Percentiles rank a stretch among this genome's conserved stretches.
These are phyloP conservation scores for Oryzias celebensis DNA, from an alignment of 2,113 vertebrate species.

Conservation along the genomic window DNA sequence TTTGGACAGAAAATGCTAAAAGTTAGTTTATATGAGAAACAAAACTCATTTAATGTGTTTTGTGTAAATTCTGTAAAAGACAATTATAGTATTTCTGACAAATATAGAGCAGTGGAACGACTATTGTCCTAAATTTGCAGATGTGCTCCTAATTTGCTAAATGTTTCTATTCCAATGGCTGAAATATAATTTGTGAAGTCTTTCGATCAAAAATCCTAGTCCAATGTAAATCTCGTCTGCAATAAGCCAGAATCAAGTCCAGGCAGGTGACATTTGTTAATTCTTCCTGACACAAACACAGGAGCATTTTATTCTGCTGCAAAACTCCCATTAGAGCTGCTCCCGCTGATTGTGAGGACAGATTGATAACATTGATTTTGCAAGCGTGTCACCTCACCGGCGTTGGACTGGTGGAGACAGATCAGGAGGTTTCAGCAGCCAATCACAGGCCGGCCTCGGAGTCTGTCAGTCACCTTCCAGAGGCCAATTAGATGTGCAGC, in stretches of 20 bases:
- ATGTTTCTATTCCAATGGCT: too few species aligned
- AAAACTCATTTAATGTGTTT: too few species aligned
- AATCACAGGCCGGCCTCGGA: conserved; percentile 39
- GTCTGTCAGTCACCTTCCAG: conserved; percentile 42
- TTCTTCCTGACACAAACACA: not conserved
- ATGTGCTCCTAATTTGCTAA: too few species aligned
- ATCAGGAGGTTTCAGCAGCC: conserved; percentile 75
- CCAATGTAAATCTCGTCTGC: conserved; percentile 8
- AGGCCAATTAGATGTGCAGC: conserved; percentile 45
- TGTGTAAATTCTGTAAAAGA: too few species aligned
- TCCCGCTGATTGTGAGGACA: conserved; percentile 39
- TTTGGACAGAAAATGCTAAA: too few species aligned
- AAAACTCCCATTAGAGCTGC: conserved; percentile 25
- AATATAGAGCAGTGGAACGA: too few species aligned
- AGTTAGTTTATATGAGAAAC: too few species aligned
- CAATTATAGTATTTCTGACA: too few species aligned
- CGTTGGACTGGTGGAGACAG: conserved; percentile 63
- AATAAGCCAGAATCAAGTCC: conserved; percentile 14
- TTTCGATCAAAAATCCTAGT: not conserved
- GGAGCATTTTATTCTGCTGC: conserved; percentile 36
- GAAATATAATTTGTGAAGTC: not conserved
- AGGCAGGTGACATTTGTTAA: not conserved
- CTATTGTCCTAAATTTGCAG: too few species aligned
- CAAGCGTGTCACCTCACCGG: conserved; percentile 61
- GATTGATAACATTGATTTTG: conserved; percentile 68